Conservation (phyloP, 2,888 invertebrate genomes). For the Lasius fuliginosus region DNA sequence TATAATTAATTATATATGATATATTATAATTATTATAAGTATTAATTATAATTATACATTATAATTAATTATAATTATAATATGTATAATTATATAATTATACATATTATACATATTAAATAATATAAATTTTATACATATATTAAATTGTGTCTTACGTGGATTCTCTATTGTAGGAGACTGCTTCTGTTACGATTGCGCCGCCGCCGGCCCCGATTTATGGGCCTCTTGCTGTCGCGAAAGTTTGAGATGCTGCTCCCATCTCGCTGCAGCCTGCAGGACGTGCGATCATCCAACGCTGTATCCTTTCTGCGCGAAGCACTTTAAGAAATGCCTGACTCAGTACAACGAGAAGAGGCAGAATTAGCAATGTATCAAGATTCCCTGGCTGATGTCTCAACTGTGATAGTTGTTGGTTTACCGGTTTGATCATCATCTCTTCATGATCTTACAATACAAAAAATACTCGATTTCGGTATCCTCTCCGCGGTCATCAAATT, state of each 20-base stretch:
- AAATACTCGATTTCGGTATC: neutral
- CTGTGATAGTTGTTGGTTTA: conserved; percentile 39
- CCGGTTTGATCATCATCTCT: conserved; percentile 8
- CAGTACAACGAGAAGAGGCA: conserved; percentile 78
- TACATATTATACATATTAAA: conserved; percentile 16
- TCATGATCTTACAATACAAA: neutral
- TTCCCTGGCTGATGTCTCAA: neutral
- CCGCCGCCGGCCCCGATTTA: conserved; percentile 82
- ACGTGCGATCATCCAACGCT: conserved; percentile 84
- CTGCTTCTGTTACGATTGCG: conserved; percentile 84
- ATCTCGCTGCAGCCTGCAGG: conserved; percentile 85
- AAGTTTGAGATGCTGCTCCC: conserved; percentile 84
- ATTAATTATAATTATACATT: no score
- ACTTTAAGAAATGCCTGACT: conserved; percentile 84
- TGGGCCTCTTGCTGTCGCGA: conserved; percentile 85
- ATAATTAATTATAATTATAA: no score
- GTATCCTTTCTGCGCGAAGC: conserved; percentile 84
- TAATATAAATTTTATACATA: neutral
- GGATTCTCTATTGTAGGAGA: conserved; percentile 80
- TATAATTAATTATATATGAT: no score
- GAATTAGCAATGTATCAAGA: conserved; percentile 49
- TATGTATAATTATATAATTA: neutral
- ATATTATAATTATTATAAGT: no score
- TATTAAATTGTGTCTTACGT: neutral
- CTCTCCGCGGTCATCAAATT: neutral